Base-by-base conservation (phyloP, 2,888 invertebrate species). In the Ptilodon capucinus region DNA sequence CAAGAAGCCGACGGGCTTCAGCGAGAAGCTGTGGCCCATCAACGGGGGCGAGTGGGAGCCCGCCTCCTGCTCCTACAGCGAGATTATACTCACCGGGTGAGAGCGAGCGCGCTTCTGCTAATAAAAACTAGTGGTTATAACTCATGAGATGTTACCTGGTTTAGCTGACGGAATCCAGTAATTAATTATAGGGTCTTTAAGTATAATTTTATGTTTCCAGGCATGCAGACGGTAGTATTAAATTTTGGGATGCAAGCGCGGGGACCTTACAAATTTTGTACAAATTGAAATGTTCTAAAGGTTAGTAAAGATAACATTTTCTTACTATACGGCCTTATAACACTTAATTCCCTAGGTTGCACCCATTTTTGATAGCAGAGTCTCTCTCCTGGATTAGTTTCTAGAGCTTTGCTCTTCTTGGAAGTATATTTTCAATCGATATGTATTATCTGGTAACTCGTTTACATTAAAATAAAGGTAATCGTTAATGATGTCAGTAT, bases 181-280 rank as follows among this genome's bases (percentile, higher is more conserved):
- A n/a, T n/a, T n/a, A n/a, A n/a, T n/a, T n/a, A n/a, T n/a, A n/a
- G n/a, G n/a, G n/a, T n/a, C n/a, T n/a, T n/a, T n/a, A n/a, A n/a
- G n/a, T n/a, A n/a, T n/a, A n/a, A n/a, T 32, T 38, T 9, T 48
- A 44, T 46, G 4, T 46, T 90, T 91, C n/a, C 90, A 97, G 98
- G 42, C 99, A 99, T 89, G 97, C 98, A 60, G 99, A 99, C 90
- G 99, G 99, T 44, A 98, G 98, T 77, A 93, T 99, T 48, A 99
- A 99, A 86, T 99, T 99, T 90, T 99, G 99, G 99, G 99, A 99
- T 86, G 98, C 98, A 40, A 98, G 98, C 76, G 98, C 97, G 44
- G 98, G 98, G 63, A 96, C 97, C 56, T 92, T 99, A 70, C 98
- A 99, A 92, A 96, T 98, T 74, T 93, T 99, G 78, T 99, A 99